phyloP scores from a whole-genome alignment of 2,888 invertebrate genomes.

The Odontocolon sp. region DNA sequence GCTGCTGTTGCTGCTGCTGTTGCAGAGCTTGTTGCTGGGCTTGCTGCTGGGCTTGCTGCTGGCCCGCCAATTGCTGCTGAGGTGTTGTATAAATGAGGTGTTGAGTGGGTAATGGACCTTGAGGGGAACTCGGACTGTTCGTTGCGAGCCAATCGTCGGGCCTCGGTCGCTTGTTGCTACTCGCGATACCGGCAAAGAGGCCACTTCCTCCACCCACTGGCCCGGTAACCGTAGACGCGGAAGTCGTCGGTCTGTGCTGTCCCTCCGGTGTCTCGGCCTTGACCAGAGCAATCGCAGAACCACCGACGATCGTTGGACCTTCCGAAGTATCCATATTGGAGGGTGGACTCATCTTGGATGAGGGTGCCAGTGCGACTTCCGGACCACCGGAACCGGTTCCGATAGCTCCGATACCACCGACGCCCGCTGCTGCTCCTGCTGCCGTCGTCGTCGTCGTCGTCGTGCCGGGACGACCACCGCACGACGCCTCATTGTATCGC shows the following conservation, averaged over 20 bases:
- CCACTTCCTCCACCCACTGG: constrained; percentile 72
- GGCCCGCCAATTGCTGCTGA: constrained; percentile 72
- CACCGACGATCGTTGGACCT: constrained; percentile 61
- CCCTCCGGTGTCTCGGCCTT: constrained; percentile 82
- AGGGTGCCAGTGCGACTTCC: constrained; percentile 77
- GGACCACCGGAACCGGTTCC: constrained; percentile 54
- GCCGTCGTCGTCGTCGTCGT: constrained; percentile 48
- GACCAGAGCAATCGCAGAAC: constrained; percentile 69
- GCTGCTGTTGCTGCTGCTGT: constrained; percentile 60
- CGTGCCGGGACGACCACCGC: constrained; percentile 48
- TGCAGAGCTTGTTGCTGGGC: constrained; percentile 59
- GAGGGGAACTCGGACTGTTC: constrained; percentile 82
- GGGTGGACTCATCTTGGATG: constrained; percentile 82
- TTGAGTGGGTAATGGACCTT: constrained; percentile 82
- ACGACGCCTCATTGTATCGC: constrained; percentile 79
- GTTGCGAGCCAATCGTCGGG: constrained; percentile 86
- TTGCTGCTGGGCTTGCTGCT: too few species aligned
- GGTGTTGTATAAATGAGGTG: constrained; percentile 82
- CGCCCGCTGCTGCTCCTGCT: constrained; percentile 55
- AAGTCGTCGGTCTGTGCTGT: constrained; percentile 74
- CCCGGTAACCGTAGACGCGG: constrained; percentile 75
- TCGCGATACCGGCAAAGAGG: constrained; percentile 79
- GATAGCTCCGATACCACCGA: constrained; percentile 22
- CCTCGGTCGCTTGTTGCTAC: constrained; percentile 82
- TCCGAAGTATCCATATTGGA: constrained; percentile 72